A percentile compares a stretch with the other conserved stretches of the same genome.
Conservation (phyloP, 2,113 vertebrate species). For the Eurypyga helias region DNA sequence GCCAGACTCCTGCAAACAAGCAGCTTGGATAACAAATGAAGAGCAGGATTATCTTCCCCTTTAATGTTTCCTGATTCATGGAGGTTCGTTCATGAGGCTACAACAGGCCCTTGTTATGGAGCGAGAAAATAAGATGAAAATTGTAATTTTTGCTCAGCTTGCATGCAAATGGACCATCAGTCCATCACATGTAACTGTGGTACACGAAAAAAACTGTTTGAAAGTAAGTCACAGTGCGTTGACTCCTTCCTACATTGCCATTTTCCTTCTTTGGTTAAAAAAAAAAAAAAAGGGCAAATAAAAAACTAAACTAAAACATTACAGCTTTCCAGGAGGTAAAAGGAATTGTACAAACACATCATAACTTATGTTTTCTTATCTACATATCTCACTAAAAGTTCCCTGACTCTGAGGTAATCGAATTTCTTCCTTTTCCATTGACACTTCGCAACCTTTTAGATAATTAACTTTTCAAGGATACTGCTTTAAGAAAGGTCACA, state of each 20-base stretch:
- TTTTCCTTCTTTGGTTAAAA: background rate
- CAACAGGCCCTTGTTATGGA: background rate
- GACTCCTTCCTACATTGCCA: background rate
- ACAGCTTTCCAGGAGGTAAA: background rate
- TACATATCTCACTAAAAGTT: background rate
- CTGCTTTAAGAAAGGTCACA: background rate
- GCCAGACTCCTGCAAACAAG: background rate
- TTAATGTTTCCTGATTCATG: background rate
- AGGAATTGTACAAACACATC: background rate
- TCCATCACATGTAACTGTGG: background rate
- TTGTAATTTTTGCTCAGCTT: background rate
- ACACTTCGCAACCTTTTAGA: constrained; percentile 15
- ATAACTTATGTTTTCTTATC: background rate
- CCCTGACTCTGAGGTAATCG: background rate
- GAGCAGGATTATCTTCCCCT: background rate
- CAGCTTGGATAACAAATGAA: background rate
- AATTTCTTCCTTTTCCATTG: constrained; percentile 14
- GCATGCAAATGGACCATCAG: background rate
- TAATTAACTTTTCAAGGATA: constrained; percentile 29
- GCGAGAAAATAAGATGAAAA: background rate
- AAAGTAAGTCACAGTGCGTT: background rate
- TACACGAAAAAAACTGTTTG: background rate
- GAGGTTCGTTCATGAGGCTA: background rate
- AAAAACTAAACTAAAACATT: background rate
- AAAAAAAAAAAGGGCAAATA: background rate